Conservation (phyloP, 2,797 vertebrate species). For the Morus bassanus region DNA sequence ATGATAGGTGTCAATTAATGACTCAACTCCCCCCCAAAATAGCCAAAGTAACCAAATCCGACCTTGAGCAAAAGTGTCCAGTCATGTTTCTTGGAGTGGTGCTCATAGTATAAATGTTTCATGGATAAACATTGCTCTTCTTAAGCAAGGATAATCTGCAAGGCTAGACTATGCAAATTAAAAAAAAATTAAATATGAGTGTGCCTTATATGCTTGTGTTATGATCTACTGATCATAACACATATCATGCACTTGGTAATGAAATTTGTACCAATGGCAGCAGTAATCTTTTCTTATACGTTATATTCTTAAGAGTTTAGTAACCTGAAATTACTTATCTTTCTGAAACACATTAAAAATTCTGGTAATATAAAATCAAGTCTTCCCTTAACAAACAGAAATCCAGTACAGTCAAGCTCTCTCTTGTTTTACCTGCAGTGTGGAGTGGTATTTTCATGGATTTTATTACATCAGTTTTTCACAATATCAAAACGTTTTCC, state of each 20-base stretch:
- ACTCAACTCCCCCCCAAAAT: accelerated
- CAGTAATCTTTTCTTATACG: neutral
- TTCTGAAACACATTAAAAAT: neutral
- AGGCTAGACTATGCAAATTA: neutral
- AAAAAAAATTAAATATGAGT: neutral
- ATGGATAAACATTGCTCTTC: neutral
- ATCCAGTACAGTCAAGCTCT: neutral
- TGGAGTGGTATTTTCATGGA: neutral
- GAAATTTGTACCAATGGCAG: neutral
- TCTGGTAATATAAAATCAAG: neutral
- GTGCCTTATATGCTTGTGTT: neutral
- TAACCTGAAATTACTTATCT: neutral
- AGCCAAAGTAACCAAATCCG: neutral
- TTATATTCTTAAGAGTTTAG: neutral
- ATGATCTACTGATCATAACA: neutral
- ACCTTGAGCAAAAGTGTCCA: neutral
- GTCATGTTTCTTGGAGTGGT: neutral
- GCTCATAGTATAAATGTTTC: neutral
- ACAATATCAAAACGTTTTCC: neutral
- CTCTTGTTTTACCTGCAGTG: neutral
- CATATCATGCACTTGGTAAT: neutral
- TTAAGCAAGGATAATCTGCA: neutral
- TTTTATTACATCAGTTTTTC: neutral
- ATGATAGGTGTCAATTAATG: neutral
- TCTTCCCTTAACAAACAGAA: neutral